phyloP scores from a whole-genome alignment of 2,888 invertebrate genomes.

The Smittia aterrima region DNA sequence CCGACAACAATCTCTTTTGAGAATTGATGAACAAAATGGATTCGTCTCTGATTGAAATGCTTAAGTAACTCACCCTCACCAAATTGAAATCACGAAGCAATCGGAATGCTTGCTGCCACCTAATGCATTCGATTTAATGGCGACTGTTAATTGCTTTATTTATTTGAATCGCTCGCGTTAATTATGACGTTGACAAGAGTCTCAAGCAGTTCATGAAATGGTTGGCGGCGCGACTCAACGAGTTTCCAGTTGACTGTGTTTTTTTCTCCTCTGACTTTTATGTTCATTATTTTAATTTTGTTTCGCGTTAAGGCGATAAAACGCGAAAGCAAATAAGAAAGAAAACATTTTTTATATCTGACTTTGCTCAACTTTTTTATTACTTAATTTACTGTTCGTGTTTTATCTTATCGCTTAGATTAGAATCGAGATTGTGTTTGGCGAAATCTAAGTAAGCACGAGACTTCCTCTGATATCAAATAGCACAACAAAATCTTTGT shows the following conservation, averaged over 20 bases:
- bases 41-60: too few relatives aligned
- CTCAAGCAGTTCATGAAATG: not conserved
- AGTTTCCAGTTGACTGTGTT: not conserved
- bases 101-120: too few relatives aligned
- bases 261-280: not conserved
- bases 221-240: not conserved
- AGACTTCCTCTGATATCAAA: not conserved
- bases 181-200: slow-evolving; percentile 2
- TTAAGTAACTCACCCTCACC: too few relatives aligned
- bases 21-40: not conserved
- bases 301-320: too few relatives aligned
- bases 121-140: too few relatives aligned
- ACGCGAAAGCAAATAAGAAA: too few relatives aligned
- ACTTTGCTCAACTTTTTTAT: not conserved
- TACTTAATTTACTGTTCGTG: slow-evolving; percentile 24
- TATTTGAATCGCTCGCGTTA: not conserved
- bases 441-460: not conserved
- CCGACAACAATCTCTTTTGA: not conserved
- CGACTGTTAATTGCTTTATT: too few relatives aligned
- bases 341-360: too few relatives aligned
- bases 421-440: not conserved
- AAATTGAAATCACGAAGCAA: too few relatives aligned
- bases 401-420: slow-evolving; percentile 20
- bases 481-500: not conserved
- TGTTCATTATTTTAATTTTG: not conserved